phyloP scores from a whole-genome alignment of 2,113 vertebrate species.

The Triplophysa dalaica region DNA sequence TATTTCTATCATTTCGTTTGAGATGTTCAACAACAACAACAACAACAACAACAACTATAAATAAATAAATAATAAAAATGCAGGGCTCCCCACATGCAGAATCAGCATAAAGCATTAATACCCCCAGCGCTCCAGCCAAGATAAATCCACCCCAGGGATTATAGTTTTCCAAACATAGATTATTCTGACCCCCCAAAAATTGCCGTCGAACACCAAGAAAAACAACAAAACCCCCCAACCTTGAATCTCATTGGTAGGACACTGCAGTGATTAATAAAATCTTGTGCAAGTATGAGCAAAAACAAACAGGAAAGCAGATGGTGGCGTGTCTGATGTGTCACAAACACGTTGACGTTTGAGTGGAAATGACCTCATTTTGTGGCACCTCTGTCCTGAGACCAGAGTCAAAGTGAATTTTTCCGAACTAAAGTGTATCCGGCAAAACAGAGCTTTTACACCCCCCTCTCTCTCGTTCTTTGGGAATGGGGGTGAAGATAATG shows the following conservation, averaged over 20 bases:
- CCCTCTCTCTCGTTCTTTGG: not conserved
- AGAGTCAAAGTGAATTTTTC: slow-evolving; percentile 5
- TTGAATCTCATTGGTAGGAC: slow-evolving; percentile 4
- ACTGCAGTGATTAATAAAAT: slow-evolving; percentile 20
- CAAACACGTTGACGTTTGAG: slow-evolving; percentile 29
- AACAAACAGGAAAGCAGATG: slow-evolving; percentile 41
- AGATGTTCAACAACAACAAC: too few relatives aligned
- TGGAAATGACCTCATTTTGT: slow-evolving; percentile 40
- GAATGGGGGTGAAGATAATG: not conserved
- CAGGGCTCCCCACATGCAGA: not conserved
- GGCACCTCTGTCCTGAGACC: slow-evolving; percentile 8
- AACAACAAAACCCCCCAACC: slow-evolving; percentile 31
- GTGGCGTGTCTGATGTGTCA: slow-evolving; percentile 31
- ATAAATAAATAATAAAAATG: not conserved
- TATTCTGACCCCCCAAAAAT: slow-evolving; percentile 35
- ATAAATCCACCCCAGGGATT: slow-evolving; percentile 47
- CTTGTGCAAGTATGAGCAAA: not conserved
- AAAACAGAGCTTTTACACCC: not conserved
- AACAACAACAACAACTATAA: too few relatives aligned
- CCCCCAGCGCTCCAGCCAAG: not conserved
- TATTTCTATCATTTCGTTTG: too few relatives aligned
- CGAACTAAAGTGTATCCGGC: not conserved
- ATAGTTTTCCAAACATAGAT: slow-evolving; percentile 36
- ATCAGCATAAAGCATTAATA: slow-evolving; percentile 35
- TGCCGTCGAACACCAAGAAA: not conserved